Base-by-base conservation (phyloP, 2,888 invertebrate genomes). In the Tetragonisca angustula region DNA sequence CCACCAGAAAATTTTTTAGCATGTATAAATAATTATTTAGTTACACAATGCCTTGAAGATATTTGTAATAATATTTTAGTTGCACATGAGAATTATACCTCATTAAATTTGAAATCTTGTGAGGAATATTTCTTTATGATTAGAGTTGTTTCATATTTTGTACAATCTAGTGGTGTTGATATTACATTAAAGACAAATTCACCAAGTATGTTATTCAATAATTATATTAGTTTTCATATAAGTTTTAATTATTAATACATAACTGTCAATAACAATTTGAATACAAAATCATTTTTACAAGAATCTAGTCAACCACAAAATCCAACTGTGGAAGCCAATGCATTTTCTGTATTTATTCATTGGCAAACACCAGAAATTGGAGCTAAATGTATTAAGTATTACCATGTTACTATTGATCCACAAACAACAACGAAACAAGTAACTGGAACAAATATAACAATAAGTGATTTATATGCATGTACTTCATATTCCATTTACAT, bases 301-400 rank as follows among this genome's bases (percentile, higher is more conserved):
- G 92, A 78, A 82, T 90, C 91, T 36, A 88, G 89, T 4, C 43
- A 64, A 73, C 92, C 91, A 43, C 50, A 32, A 11, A 15, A 70
- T 6, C 72, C 89, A 5, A 62, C 27, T n/a, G 80, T 87, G 49
- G 65, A 17, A 72, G 64, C 91, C 5, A 88, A 85, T 43, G 82
- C 90, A 71, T 85, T 82, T 69, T 81, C 87, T 24, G 83, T 93
- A n/a, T 61, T 24, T 5, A 76, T 93, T 24, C 64, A 76, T 9
- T 94, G 93, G 93, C 52, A 88, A 15, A 76, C 87, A 19, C 93
- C 93, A 13, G 36, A 72, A 36, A 65, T 67, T 2, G 92, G 89
- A n/a, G 76, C 81, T 32, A 19, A 11, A 15, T 93, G 93, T 76
- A 83, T 92, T 6, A 79, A 88, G 32, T 54, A 87, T 72, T 94